phyloP scores from a whole-genome alignment of 2,113 vertebrate genomes.

The Heteronetta atricapilla region DNA sequence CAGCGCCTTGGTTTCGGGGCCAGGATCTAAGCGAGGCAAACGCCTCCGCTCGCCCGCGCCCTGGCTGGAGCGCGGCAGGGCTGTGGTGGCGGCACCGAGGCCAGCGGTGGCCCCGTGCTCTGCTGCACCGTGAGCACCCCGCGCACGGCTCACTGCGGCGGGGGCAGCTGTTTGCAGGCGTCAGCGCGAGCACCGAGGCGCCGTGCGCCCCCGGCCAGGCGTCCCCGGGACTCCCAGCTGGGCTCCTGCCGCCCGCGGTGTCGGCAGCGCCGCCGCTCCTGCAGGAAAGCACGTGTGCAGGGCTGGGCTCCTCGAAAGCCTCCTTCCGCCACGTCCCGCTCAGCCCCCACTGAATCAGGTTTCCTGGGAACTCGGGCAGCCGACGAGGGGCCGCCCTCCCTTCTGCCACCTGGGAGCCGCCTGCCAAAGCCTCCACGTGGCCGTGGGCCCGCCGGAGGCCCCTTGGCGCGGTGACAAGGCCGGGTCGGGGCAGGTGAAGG shows the following conservation, averaged over 20 bases:
- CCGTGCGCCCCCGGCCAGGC: no score
- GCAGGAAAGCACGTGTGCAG: background rate
- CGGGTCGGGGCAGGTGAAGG: background rate
- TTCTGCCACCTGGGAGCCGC: background rate
- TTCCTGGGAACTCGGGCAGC: background rate
- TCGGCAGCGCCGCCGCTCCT: no score
- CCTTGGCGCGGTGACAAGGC: background rate
- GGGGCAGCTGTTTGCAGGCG: background rate
- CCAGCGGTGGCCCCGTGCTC: background rate
- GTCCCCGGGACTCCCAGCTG: no score
- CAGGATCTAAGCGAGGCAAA: fast-evolving
- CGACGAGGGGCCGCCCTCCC: no score
- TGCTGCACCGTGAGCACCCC: background rate
- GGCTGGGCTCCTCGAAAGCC: background rate
- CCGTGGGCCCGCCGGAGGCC: background rate
- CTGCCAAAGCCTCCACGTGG: background rate
- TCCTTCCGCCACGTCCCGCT: background rate
- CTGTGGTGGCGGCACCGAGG: no score
- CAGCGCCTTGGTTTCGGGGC: fast-evolving
- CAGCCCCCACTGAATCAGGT: background rate
- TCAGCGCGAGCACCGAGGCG: background rate
- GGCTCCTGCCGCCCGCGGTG: no score
- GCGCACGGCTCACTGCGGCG: background rate
- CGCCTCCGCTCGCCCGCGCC: background rate
- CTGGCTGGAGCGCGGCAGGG: background rate